A percentile compares a stretch with the other conserved stretches of the same genome.
These are phyloP conservation scores for Scaptomyza reducta DNA, from an alignment of 2,888 invertebrate genomes.

Conservation along the genomic window DNA sequence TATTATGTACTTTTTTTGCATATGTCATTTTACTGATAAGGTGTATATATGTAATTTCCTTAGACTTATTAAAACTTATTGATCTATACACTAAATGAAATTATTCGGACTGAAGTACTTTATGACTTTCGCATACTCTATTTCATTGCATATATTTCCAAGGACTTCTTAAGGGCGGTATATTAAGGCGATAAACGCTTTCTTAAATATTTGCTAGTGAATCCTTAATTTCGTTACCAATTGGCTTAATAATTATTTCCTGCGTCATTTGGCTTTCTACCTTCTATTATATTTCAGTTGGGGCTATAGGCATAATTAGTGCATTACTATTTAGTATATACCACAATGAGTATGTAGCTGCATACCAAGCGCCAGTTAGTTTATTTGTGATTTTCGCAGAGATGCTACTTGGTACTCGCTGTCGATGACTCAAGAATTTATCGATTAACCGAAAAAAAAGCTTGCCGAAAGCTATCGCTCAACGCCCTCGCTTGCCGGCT, in stretches of 20 bases:
- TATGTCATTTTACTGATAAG: constrained; percentile 31
- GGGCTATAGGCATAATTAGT: not conserved
- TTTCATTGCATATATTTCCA: too few species aligned
- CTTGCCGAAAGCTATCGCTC: constrained; percentile 22
- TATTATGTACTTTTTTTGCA: constrained; percentile 1
- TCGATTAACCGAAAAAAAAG: constrained; percentile 30
- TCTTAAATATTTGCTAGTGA: not conserved
- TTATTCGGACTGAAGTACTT: too few species aligned
- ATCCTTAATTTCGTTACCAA: too few species aligned
- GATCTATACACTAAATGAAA: not conserved
- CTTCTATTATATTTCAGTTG: not conserved
- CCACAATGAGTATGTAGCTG: not conserved
- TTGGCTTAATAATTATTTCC: too few species aligned
- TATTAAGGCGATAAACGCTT: too few species aligned
- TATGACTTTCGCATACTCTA: too few species aligned
- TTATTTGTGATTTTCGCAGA: constrained; percentile 4
- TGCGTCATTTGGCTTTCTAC: not conserved
- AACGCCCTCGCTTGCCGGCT: constrained; percentile 35
- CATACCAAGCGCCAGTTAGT: not conserved
- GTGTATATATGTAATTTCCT: constrained; percentile 1
- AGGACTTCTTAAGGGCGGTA: too few species aligned
- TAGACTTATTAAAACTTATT: not conserved
- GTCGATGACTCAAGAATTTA: constrained; percentile 21
- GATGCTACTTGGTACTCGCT: constrained; percentile 33
- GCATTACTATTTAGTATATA: constrained; percentile 1